Percentiles rank a stretch among this genome's conserved stretches.
phyloP scores from a whole-genome alignment of 37 sponge, comb jelly and placozoan genomes.

The Axinella damicornis region DNA sequence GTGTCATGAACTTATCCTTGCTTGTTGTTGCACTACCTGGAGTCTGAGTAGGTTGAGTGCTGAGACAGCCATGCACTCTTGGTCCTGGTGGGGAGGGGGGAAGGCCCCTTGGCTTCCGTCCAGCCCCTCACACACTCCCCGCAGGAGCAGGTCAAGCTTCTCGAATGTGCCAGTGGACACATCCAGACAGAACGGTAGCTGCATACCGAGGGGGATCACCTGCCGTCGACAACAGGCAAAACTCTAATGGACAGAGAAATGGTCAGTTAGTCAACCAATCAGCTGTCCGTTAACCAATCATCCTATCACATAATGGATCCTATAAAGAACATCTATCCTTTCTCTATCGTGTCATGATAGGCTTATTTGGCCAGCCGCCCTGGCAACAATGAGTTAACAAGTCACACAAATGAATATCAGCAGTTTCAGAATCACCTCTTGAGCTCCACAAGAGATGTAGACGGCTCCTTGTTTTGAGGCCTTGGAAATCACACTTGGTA shows the following conservation, averaged over 20 bases:
- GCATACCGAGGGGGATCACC: constrained; percentile 33
- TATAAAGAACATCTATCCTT: too few relatives aligned
- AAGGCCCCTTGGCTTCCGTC: constrained; percentile 22
- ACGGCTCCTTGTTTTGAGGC: constrained; percentile 49
- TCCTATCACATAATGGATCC: too few relatives aligned
- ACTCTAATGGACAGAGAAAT: constrained; percentile 43
- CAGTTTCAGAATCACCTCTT: constrained; percentile 39
- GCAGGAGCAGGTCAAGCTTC: constrained; percentile 77
- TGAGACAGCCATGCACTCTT: constrained; percentile 89
- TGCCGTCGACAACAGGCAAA: constrained; percentile 65
- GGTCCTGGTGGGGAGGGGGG: constrained; percentile 68
- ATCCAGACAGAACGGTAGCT: constrained; percentile 86
- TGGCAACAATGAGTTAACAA: too few relatives aligned
- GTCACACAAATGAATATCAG: too few relatives aligned
- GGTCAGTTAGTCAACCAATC: too few relatives aligned
- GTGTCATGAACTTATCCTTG: not conserved
- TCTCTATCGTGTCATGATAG: too few relatives aligned
- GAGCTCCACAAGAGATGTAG: constrained; percentile 50
- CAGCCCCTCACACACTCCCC: constrained; percentile 63
- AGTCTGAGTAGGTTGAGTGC: constrained; percentile 80
- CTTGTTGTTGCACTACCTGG: constrained; percentile 57
- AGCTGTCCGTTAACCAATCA: too few relatives aligned
- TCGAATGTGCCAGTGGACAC: constrained; percentile 69
- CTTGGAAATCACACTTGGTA: constrained; percentile 49
- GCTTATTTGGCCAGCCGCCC: too few relatives aligned